These are phyloP conservation scores for Ectropis grisescens DNA, from an alignment of 1,140 invertebrate genomes.

Conservation along the genomic window DNA sequence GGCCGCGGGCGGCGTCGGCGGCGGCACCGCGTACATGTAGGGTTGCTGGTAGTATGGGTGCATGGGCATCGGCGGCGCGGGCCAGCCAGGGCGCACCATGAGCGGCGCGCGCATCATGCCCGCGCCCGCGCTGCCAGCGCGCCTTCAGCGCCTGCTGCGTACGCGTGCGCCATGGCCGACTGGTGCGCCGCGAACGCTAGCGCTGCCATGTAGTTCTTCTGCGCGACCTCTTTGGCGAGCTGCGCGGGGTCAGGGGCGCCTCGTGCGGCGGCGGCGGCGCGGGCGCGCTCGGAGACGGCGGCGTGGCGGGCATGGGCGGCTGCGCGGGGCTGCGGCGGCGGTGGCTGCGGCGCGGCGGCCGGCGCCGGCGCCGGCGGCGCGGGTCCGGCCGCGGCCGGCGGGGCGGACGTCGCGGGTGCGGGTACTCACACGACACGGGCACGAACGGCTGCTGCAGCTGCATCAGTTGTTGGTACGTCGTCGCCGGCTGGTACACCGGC, in stretches of 20 bases:
- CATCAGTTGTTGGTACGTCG: constrained; percentile 96
- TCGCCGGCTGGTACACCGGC: constrained; percentile 94
- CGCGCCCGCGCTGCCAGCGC: constrained; percentile 72
- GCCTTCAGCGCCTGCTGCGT: constrained; percentile 84
- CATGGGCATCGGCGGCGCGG: constrained; percentile 50
- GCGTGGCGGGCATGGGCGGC: constrained; percentile 35
- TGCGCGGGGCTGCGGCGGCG: too few species aligned
- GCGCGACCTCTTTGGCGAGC: constrained; percentile 81
- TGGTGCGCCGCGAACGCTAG: constrained; percentile 51
- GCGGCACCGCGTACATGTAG: constrained; percentile 72
- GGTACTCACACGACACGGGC: constrained; percentile 94
- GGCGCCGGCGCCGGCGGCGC: too few species aligned
- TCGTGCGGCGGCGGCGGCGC: constrained; percentile 28
- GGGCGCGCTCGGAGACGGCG: constrained; percentile 28
- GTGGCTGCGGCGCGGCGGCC: constrained; percentile 23
- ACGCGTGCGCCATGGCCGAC: constrained; percentile 66
- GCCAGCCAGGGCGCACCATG: constrained; percentile 50
- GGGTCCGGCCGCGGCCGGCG: constrained; percentile 62
- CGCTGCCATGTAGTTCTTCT: constrained; percentile 80
- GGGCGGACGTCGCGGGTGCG: constrained; percentile 76
- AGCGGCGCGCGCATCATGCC: constrained; percentile 46
- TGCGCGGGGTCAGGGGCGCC: constrained; percentile 55
- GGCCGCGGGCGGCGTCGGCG: constrained; percentile 67
- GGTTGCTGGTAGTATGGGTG: constrained; percentile 65
- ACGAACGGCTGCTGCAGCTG: constrained; percentile 94